A percentile compares a stretch with the other conserved stretches of the same genome.
These are phyloP conservation scores for Centrocercus urophasianus DNA, from an alignment of 2,113 vertebrate species.

Conservation along the genomic window DNA sequence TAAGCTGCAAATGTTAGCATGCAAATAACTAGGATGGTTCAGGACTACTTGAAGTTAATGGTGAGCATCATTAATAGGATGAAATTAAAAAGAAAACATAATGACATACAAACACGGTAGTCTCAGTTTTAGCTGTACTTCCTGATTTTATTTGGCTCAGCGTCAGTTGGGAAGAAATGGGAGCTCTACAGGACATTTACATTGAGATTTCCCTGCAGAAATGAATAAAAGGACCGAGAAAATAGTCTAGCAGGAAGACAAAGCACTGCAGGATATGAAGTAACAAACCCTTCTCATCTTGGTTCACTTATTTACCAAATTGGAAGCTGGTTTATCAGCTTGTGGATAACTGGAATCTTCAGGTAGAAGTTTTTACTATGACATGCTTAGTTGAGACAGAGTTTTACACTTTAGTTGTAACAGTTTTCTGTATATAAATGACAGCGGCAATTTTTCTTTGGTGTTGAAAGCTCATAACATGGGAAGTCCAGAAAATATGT, in stretches of 20 bases:
- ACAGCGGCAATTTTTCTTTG: neutral
- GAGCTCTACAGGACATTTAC: neutral
- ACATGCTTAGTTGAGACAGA: accelerated
- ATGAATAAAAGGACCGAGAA: neutral
- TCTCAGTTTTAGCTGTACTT: neutral
- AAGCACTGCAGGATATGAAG: neutral
- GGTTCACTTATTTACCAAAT: neutral
- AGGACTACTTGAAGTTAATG: neutral
- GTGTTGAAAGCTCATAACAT: neutral
- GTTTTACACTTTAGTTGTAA: neutral
- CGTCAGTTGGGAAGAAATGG: neutral
- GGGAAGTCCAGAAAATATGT: neutral
- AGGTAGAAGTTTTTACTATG: neutral
- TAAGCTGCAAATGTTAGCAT: neutral
- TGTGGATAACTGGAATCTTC: neutral
- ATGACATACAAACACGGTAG: neutral
- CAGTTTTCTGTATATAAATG: neutral
- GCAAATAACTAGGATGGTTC: slow-evolving; percentile 9
- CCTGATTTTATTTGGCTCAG: neutral
- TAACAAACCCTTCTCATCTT: neutral
- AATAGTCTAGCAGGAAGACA: neutral
- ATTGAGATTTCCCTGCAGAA: neutral
- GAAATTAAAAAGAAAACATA: neutral
- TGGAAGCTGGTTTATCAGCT: neutral
- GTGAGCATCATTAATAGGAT: neutral